A percentile compares a stretch with the other conserved stretches of the same genome.
Conservation (phyloP, 2,113 vertebrate genomes). For the Amphiprion ocellaris region DNA sequence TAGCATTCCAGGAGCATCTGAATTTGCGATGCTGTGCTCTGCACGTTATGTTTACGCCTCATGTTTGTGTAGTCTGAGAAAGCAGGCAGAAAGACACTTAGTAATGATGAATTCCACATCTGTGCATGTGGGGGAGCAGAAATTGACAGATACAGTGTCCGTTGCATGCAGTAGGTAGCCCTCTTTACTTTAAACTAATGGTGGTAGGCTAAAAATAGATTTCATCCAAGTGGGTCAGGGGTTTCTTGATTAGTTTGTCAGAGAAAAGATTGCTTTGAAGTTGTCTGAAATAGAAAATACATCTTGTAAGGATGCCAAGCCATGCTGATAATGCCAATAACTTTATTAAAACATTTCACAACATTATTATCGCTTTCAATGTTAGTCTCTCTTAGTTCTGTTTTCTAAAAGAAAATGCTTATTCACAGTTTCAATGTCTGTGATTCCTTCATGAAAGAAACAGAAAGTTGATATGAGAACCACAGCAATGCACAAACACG, state of each 20-base stretch:
- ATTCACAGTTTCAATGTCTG: constrained; percentile 4
- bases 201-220: constrained; percentile 45
- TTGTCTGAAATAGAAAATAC: constrained; percentile 19
- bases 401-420: background rate
- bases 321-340: background rate
- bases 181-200: constrained; percentile 32
- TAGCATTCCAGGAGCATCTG: constrained; percentile 73
- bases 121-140: constrained; percentile 16
- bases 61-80: constrained; percentile 68
- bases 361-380: background rate
- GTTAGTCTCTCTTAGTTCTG: background rate
- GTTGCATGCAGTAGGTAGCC: constrained; percentile 9
- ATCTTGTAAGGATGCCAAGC: background rate
- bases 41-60: constrained; percentile 60
- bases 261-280: constrained; percentile 3
- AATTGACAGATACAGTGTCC: constrained; percentile 11
- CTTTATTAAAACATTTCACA: background rate
- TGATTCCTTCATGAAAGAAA: constrained; percentile 34
- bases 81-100: constrained; percentile 40
- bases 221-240: constrained; percentile 50
- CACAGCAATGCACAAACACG: background rate
- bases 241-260: constrained; percentile 30
- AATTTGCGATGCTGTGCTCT: constrained; percentile 57
- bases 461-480: constrained; percentile 6
- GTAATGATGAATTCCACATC: constrained; percentile 71